Conservation (phyloP, 1,140 invertebrate genomes). For the Penaeus indicus region DNA sequence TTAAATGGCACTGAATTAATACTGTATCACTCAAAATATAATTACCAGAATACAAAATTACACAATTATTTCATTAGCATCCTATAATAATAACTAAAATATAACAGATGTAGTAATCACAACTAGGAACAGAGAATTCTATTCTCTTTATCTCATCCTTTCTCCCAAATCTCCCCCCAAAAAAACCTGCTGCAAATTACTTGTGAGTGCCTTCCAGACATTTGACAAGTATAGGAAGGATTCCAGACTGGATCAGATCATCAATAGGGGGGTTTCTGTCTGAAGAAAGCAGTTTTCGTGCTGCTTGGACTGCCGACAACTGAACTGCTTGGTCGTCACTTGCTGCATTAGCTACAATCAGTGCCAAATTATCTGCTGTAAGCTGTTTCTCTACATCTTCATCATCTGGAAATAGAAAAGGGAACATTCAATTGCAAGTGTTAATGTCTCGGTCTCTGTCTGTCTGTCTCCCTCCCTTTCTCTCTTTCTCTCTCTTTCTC, state of each 20-base stretch:
- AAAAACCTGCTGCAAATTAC: constrained; percentile 71
- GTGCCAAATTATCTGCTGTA: constrained; percentile 62
- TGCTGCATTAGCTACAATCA: constrained; percentile 63
- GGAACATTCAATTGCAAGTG: not conserved
- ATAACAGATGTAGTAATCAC: no score
- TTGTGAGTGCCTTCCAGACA: constrained; percentile 83
- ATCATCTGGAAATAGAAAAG: constrained; percentile 46
- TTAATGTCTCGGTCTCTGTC: no score
- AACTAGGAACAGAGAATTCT: no score
- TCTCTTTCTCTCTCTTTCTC: no score
- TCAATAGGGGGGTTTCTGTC: constrained; percentile 99
- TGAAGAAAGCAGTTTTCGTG: constrained; percentile 93
- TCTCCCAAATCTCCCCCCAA: not conserved
- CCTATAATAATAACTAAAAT: no score
- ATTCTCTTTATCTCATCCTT: no score
- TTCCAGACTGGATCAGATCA: constrained; percentile 91
- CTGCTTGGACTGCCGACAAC: constrained; percentile 79
- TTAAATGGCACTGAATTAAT: not conserved
- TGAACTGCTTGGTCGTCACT: constrained; percentile 62
- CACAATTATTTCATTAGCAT: no score
- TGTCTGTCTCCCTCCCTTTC: no score
- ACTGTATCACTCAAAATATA: no score
- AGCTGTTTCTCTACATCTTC: constrained; percentile 61
- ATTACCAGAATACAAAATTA: no score
- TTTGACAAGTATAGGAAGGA: constrained; percentile 92